Conservation (phyloP, 2,888 invertebrate species). For the Iselma pallidipennis region DNA sequence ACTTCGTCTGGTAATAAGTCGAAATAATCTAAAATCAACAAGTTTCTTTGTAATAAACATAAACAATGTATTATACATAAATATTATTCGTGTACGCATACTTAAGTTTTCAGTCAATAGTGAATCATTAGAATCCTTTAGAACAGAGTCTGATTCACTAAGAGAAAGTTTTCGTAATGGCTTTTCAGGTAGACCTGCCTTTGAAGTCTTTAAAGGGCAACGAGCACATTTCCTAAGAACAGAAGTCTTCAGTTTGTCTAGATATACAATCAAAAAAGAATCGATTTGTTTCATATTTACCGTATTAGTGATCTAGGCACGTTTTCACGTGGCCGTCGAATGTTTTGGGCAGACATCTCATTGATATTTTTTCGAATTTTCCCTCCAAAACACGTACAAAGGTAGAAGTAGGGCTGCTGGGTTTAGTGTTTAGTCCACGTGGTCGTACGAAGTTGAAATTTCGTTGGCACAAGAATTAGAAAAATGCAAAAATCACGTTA, state of each 20-base stretch:
- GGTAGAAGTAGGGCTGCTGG: too few relatives aligned
- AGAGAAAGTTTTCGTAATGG: slow-evolving; percentile 43
- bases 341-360: slow-evolving; percentile 35
- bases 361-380: background rate
- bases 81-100: slow-evolving; percentile 28
- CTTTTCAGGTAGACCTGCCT: slow-evolving; percentile 48
- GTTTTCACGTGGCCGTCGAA: slow-evolving; percentile 44
- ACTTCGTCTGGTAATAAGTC: slow-evolving; percentile 82
- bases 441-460: too few relatives aligned
- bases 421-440: too few relatives aligned
- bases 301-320: slow-evolving; percentile 45
- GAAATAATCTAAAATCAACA: slow-evolving; percentile 69
- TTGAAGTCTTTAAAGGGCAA: slow-evolving; percentile 44
- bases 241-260: too few relatives aligned
- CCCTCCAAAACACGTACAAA: too few relatives aligned
- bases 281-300: slow-evolving; percentile 37
- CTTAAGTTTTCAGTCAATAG: slow-evolving; percentile 40
- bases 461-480: too few relatives aligned
- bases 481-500: too few relatives aligned
- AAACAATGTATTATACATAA: slow-evolving; percentile 27
- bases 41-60: too few relatives aligned
- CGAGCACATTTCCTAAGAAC: slow-evolving; percentile 53
- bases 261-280: too few relatives aligned
- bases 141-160: slow-evolving; percentile 41
- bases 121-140: slow-evolving; percentile 30